A percentile compares a stretch with the other conserved stretches of the same genome.
These are phyloP conservation scores for Catharus minimus DNA, from an alignment of 2,113 vertebrate species.

Conservation along the genomic window DNA sequence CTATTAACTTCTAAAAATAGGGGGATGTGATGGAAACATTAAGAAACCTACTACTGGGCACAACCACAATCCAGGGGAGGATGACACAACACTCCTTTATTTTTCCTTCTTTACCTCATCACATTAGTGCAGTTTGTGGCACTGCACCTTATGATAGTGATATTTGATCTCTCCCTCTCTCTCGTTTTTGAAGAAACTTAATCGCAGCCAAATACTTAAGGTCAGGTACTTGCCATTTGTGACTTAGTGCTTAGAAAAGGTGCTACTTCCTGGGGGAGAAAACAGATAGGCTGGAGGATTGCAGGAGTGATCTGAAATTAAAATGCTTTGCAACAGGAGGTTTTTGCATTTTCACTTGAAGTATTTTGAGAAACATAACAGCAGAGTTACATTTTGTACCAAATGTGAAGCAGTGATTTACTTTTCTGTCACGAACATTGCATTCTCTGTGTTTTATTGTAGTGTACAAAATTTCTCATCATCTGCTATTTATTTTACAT, in stretches of 20 bases:
- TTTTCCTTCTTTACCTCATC: constrained; percentile 1
- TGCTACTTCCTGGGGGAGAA: neutral
- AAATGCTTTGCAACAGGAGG: constrained; percentile 1
- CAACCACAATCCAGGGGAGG: constrained; percentile 15
- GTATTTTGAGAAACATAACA: neutral
- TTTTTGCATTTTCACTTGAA: constrained; percentile 21
- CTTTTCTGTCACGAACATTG: neutral
- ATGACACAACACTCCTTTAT: neutral
- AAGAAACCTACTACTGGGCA: constrained; percentile 47
- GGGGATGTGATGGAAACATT: constrained; percentile 65
- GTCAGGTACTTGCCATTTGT: constrained; percentile 15
- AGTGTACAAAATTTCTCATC: constrained; percentile 29
- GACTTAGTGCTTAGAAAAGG: neutral
- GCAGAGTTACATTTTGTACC: neutral
- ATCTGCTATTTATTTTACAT: constrained; percentile 52
- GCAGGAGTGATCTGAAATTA: constrained; percentile 27
- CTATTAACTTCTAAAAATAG: constrained; percentile 78
- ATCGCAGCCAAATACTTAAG: constrained; percentile 7
- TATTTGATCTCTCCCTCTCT: neutral
- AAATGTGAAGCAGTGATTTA: constrained; percentile 3
- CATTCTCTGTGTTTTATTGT: constrained; percentile 13
- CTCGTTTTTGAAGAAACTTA: constrained; percentile 3
- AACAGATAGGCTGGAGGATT: neutral
- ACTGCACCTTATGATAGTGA: neutral
- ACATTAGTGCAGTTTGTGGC: neutral